Conservation (phyloP, 2,113 vertebrate genomes). For the Semnopithecus entellus region DNA sequence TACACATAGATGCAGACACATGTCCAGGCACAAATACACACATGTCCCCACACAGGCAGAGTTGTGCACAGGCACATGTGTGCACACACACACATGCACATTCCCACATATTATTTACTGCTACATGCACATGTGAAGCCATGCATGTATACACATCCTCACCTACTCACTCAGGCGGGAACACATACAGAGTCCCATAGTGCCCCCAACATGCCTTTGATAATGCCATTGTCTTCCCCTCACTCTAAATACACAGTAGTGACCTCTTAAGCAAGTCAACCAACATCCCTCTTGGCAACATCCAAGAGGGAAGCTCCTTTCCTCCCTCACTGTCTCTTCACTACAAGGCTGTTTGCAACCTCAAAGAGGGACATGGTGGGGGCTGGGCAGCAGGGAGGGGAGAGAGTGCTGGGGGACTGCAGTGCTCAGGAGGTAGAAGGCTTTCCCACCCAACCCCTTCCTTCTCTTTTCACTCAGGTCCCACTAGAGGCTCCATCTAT, state of each 20-base stretch:
- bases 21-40: background rate
- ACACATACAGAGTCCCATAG: background rate
- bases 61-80: fast-evolving
- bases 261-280: background rate
- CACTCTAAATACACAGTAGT: background rate
- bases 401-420: background rate
- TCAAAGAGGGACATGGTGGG: background rate
- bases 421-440: background rate
- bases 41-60: background rate
- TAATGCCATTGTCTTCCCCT: background rate
- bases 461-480: background rate
- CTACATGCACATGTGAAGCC: background rate
- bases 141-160: background rate
- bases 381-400: background rate
- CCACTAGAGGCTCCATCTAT: background rate
- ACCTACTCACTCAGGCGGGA: background rate
- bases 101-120: background rate
- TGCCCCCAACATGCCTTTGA: background rate
- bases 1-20: background rate
- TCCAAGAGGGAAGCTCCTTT: background rate
- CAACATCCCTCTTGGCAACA: background rate
- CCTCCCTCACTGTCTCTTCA: background rate
- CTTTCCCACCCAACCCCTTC: background rate
- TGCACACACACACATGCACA: background rate
- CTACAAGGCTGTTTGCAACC: background rate